Evolutionary conservation across 1,140 invertebrate genomes (phyloP).

Genomic region (Centruroides sculpturatus): DNA sequence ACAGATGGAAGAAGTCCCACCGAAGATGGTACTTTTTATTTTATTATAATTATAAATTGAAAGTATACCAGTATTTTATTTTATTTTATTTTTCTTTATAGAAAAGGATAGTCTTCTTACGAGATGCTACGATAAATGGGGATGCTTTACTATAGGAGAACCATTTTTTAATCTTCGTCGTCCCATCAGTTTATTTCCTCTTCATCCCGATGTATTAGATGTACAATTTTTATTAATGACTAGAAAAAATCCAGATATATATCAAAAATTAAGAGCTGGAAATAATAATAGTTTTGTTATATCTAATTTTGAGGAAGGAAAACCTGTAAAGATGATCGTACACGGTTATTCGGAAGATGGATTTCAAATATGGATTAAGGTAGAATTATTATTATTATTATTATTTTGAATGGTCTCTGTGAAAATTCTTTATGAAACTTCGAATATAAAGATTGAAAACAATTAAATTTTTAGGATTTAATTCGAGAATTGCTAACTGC

Average conservation of each 20-base stretch:
- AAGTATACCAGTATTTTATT: too few species aligned
- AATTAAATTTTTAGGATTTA: slow-evolving; percentile 31
- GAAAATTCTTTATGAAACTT: background rate
- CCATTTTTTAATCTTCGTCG: slow-evolving; percentile 57
- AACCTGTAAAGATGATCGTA: slow-evolving; percentile 56
- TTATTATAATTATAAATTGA: too few species aligned
- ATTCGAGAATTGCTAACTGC: slow-evolving; percentile 46
- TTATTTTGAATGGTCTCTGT: background rate
- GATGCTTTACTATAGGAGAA: slow-evolving; percentile 60
- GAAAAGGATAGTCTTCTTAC: slow-evolving; percentile 8
- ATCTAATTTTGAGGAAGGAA: slow-evolving; percentile 25
- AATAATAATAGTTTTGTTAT: slow-evolving; percentile 9
- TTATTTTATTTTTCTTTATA: background rate
- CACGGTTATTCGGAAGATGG: slow-evolving; percentile 75
- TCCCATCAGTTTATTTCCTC: slow-evolving; percentile 60
- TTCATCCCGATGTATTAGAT: slow-evolving; percentile 40
- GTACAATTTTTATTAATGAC: slow-evolving; percentile 36
- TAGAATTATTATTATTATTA: slow-evolving; percentile 30
- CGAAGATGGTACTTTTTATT: too few species aligned
- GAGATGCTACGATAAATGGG: slow-evolving; percentile 56
- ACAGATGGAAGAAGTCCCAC: too few species aligned
- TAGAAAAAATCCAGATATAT: slow-evolving; percentile 35
- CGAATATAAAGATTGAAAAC: background rate
- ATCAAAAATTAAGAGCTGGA: slow-evolving; percentile 21
- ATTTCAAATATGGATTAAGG: slow-evolving; percentile 51